Conservation (phyloP, 2,888 invertebrate species). For the Epirrita christyi region DNA sequence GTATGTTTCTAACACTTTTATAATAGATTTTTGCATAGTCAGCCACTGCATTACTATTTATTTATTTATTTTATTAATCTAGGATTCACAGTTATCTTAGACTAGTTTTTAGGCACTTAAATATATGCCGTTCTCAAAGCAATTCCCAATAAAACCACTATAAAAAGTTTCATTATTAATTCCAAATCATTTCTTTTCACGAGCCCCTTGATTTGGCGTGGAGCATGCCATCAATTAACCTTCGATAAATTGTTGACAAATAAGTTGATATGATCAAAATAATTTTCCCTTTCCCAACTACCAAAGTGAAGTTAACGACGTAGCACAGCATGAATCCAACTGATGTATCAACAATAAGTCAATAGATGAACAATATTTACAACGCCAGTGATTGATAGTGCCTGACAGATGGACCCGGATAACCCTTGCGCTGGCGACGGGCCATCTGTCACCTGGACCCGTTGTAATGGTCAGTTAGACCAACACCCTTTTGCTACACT, state of each 20-base stretch:
- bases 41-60: too few species aligned
- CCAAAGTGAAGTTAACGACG: slow-evolving; percentile 57
- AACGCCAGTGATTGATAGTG: slow-evolving; percentile 74
- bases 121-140: too few species aligned
- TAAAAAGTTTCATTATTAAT: too few species aligned
- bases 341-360: slow-evolving; percentile 70
- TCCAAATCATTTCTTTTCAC: too few species aligned
- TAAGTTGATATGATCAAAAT: slow-evolving; percentile 23
- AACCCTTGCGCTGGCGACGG: slow-evolving; percentile 67
- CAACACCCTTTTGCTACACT: slow-evolving; percentile 48
- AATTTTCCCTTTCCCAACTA: slow-evolving; percentile 21
- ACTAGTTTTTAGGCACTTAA: too few species aligned
- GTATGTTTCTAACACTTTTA: too few species aligned
- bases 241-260: slow-evolving; percentile 18
- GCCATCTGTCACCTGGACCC: slow-evolving; percentile 69
- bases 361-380: slow-evolving; percentile 74
- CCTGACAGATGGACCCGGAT: slow-evolving; percentile 70
- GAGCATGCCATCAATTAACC: not conserved
- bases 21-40: too few species aligned
- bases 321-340: slow-evolving; percentile 62
- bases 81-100: too few species aligned
- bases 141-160: too few species aligned
- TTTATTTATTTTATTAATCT: too few species aligned
- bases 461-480: slow-evolving; percentile 58
- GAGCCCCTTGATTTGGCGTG: too few species aligned